Conservation (phyloP, 2,113 vertebrate genomes). For the Cacatua alba region DNA sequence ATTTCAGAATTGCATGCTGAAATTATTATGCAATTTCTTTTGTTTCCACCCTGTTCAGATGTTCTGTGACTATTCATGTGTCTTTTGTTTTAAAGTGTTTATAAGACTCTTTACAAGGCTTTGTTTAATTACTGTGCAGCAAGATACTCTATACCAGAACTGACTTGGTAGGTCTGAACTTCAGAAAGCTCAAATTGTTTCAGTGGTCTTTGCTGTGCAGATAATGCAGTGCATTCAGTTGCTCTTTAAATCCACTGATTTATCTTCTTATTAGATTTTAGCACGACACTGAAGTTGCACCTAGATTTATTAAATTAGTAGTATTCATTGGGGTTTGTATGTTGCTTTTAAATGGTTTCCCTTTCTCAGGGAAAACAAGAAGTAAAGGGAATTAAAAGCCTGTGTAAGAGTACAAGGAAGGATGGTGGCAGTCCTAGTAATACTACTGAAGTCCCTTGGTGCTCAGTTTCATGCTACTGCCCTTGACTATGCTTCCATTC, state of each 20-base stretch:
- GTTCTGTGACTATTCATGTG: neutral
- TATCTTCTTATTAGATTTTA: neutral
- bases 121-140: neutral
- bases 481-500: neutral
- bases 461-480: neutral
- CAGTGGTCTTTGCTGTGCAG: neutral
- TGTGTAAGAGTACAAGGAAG: neutral
- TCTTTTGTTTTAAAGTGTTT: neutral
- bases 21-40: neutral
- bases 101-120: neutral
- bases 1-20: slow-evolving; percentile 13
- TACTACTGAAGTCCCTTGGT: neutral
- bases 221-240: neutral
- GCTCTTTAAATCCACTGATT: neutral
- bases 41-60: neutral
- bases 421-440: neutral
- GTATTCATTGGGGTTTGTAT: neutral
- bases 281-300: neutral
- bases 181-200: neutral
- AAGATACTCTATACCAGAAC: neutral
- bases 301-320: neutral
- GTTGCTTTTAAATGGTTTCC: neutral
- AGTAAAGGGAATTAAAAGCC: neutral
- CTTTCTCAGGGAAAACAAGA: neutral
- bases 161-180: neutral